These are phyloP conservation scores for Neoascia interrupta DNA, from an alignment of 2,888 invertebrate genomes.

Conservation along the genomic window DNA sequence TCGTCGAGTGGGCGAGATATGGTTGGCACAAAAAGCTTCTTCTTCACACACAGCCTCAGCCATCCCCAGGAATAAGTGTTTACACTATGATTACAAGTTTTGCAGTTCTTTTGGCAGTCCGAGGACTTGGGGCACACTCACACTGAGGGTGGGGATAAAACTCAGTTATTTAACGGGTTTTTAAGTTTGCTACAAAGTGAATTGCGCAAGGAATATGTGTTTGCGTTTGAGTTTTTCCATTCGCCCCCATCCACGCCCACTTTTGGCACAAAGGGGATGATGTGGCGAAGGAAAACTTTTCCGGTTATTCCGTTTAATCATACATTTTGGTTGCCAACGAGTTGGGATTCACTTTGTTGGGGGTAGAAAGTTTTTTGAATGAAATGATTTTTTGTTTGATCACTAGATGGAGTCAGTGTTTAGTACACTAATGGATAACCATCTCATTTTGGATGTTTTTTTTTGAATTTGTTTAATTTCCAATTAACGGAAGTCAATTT, in stretches of 20 bases:
- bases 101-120: constrained; percentile 46
- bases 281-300: constrained; percentile 38
- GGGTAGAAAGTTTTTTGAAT: too few species aligned
- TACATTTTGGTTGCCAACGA: constrained; percentile 56
- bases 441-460: too few species aligned
- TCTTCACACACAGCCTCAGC: constrained; percentile 16
- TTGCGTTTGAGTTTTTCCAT: background rate
- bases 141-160: background rate
- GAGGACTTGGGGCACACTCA: constrained; percentile 9
- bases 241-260: background rate
- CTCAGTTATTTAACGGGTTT: constrained; percentile 60
- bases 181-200: constrained; percentile 62
- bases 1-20: background rate
- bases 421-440: too few species aligned
- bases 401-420: too few species aligned
- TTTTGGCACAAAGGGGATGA: background rate
- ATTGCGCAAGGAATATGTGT: constrained; percentile 11
- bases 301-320: constrained; percentile 61
- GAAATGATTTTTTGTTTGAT: too few species aligned
- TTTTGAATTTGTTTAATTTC: too few species aligned
- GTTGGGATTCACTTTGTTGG: constrained; percentile 53
- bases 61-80: too few species aligned
- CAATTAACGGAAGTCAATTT: too few species aligned
- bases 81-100: constrained; percentile 63
- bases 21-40: background rate